Evolutionary conservation across 2,888 invertebrate species (phyloP).

Genomic region (Scaeva pyrastri): DNA sequence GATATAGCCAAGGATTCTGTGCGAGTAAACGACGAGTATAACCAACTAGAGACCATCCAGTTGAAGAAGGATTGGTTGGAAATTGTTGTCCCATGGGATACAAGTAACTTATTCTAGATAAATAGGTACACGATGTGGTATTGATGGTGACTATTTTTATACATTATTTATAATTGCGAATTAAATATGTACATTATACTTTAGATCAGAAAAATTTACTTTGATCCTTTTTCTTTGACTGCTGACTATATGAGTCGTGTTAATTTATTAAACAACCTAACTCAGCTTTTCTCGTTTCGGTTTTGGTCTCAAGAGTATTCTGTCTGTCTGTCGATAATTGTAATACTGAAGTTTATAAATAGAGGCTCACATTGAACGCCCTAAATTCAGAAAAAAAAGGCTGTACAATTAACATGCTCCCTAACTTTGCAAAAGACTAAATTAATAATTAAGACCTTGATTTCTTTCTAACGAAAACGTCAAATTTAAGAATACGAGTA

Average conservation of each 20-base stretch:
- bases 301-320: not conserved
- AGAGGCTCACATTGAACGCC: too few relatives aligned
- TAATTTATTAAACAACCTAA: not conserved
- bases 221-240: conserved; percentile 7
- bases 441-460: too few relatives aligned
- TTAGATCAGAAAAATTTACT: not conserved
- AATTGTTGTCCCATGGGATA: conserved; percentile 28
- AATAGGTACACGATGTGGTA: not conserved
- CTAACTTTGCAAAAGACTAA: too few relatives aligned
- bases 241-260: not conserved
- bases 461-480: too few relatives aligned
- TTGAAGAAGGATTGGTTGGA: conserved; percentile 4
- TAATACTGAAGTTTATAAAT: not conserved
- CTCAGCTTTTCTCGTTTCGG: not conserved
- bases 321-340: not conserved
- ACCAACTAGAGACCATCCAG: not conserved
- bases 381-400: too few relatives aligned
- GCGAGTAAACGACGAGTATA: too few relatives aligned
- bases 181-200: not conserved
- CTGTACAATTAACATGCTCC: too few relatives aligned
- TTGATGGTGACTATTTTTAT: not conserved
- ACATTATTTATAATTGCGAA: conserved; percentile 4
- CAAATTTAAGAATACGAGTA: too few relatives aligned
- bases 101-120: too few relatives aligned
- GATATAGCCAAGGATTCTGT: conserved; percentile 30